Evolutionary conservation across 2,888 invertebrate species (phyloP), one percentile per base, ranked within the genome.

Genomic region (Chaitophorus viminalis): DNA sequence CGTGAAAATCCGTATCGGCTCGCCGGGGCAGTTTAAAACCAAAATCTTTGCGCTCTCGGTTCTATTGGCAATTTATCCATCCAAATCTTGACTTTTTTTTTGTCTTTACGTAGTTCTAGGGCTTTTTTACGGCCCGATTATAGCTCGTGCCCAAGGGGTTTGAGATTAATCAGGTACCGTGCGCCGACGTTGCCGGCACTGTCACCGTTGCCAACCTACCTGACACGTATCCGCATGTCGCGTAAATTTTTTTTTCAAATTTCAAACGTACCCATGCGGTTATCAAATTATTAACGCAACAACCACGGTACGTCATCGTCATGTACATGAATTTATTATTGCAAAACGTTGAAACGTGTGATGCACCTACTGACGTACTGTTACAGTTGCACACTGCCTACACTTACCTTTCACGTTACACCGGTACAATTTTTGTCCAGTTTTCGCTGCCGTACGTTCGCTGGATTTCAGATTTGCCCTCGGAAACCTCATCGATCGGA

Each of bases 131-230:
- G 31, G 14, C 25, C 5, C 39, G 21, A 17, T 0, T 5, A 0
- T 2, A 25, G 25, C 29, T 17, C 17, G 0, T 18, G 0, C n/a
- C 3, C n/a, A 81, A 46, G 81, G 79, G 87, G 31, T 60, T 31
- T 1, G 46, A 87, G 87, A 87, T 87, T 87, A 87, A 87, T 39
- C 25, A 0, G 9, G 2, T 21, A 5, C 33, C 70, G 33, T 1
- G 68, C 25, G 17, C 9, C 21, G 2, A 0, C 11, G 60, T 87
- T 87, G 25, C 79, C 46, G 18, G 74, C 79, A 81, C 87, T 81
- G 87, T 25, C 11, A 25, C 6, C 31, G 25, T 74, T 87, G n/a
- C 81, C 87, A 87, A 81, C 87, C 36, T 31, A 76, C 76, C 39
- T 18, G 82, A 72, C 82, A 72, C 82, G 82, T 72, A 33, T 18